Percentiles rank a stretch among this genome's conserved stretches.
Evolutionary conservation across 2,797 vertebrate genomes (phyloP).

Genomic region (Pseudochirops cupreus): DNA sequence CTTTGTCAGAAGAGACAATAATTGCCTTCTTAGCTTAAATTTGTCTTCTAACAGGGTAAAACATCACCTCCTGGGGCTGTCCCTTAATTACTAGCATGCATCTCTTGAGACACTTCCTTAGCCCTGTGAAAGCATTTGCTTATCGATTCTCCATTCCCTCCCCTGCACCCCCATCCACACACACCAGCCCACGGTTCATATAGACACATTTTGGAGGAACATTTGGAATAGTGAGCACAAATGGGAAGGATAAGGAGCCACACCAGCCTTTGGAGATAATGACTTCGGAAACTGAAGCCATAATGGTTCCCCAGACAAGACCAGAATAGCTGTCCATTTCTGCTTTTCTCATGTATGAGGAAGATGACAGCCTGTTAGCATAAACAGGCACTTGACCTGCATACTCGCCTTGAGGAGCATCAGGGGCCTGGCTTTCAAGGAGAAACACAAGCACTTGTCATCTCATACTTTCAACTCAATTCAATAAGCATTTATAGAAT

Average conservation of each 20-base stretch:
- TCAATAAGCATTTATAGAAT: not conserved
- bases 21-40: conserved; percentile 58
- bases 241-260: conserved; percentile 50
- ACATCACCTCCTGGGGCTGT: conserved; percentile 2
- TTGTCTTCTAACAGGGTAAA: conserved; percentile 49
- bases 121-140: not conserved
- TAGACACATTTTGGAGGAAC: not conserved
- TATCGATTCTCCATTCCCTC: conserved; percentile 1
- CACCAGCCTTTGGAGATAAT: conserved; percentile 77
- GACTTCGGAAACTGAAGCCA: conserved; percentile 65
- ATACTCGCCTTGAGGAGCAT: not conserved
- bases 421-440: conserved; percentile 19
- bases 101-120: conserved; percentile 57
- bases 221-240: conserved; percentile 44
- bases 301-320: conserved; percentile 58
- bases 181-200: not conserved
- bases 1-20: conserved; percentile 27
- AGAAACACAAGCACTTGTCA: conserved; percentile 65
- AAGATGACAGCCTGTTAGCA: conserved; percentile 52
- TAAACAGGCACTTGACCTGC: conserved; percentile 24
- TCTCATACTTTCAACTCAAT: conserved; percentile 22
- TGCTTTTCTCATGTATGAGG: conserved; percentile 30
- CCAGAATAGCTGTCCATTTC: conserved; percentile 70
- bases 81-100: conserved; percentile 41
- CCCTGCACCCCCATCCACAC: not conserved